Conservation (phyloP, 1,140 invertebrate genomes). For the honey bee (Apis mellifera) region Amel_HAv3.1 CM009943.2:9608001-9608500, state of each 20-base stretch:
- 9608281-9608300: not conserved
- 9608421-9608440: not conserved
- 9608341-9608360: not conserved
- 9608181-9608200: not conserved
- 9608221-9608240: constrained; percentile 3
- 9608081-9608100: constrained; percentile 24
- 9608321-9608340: not conserved
- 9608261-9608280: not conserved
- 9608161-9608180: too few species aligned
- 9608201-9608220: constrained; percentile 17
- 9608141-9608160: not conserved
- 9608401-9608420: too few species aligned
- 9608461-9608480: not conserved
- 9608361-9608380: not conserved
- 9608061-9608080: constrained; percentile 23
- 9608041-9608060: not conserved
- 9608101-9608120: not conserved
- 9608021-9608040: not conserved
- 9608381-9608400: not conserved
- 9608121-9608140: constrained; percentile 31
- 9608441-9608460: not conserved
- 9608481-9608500: not conserved
- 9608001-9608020: constrained; percentile 6
- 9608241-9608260: not conserved
- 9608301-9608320: constrained; percentile 1